These are phyloP conservation scores for Urocynchramus pylzowi DNA, from an alignment of 2,113 vertebrate genomes.

Conservation along the genomic window DNA sequence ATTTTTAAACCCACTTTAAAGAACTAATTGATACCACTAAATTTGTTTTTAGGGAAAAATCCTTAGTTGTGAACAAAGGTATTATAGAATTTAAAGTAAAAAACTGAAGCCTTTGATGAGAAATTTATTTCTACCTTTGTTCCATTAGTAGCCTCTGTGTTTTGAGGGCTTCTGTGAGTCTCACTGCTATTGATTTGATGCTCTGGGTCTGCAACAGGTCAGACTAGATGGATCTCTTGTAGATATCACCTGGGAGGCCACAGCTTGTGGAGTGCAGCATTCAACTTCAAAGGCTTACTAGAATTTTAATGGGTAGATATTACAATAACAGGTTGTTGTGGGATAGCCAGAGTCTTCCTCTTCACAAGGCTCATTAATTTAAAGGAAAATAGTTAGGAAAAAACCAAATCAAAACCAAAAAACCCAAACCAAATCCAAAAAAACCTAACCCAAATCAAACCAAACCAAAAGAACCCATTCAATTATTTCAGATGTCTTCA, in stretches of 20 bases:
- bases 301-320: neutral
- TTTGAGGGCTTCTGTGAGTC: neutral
- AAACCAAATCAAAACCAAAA: too few species aligned
- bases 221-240: neutral
- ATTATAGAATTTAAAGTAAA: neutral
- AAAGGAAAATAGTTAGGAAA: neutral
- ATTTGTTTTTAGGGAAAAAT: neutral
- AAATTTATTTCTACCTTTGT: neutral
- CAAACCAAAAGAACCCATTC: neutral
- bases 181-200: neutral
- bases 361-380: neutral
- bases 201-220: neutral
- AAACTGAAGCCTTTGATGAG: neutral
- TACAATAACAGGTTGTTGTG: neutral
- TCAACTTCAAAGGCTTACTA: neutral
- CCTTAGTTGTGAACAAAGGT: neutral
- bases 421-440: fast-evolving
- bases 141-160: neutral
- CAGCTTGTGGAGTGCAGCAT: neutral
- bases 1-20: neutral
- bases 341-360: neutral
- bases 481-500: neutral
- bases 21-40: neutral
- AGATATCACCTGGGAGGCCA: neutral
- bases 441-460: neutral